These are phyloP conservation scores for Drosophila tripunctata DNA, from an alignment of 2,888 invertebrate species.

Conservation along the genomic window DNA sequence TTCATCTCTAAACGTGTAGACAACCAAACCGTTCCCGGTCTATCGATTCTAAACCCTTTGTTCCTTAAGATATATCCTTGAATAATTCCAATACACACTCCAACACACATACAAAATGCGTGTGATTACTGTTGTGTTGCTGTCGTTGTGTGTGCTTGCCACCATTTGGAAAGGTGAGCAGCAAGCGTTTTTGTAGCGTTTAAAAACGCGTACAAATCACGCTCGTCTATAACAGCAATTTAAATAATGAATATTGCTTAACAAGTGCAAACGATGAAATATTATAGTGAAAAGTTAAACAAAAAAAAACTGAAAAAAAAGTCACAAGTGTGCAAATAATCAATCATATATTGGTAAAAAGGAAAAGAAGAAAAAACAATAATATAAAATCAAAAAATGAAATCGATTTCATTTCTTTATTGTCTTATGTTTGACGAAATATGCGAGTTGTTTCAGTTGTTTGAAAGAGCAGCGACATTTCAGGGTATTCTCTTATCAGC, in stretches of 20 bases:
- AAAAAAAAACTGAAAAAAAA: background rate
- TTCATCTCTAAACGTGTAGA: background rate
- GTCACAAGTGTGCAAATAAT: conserved; percentile 18
- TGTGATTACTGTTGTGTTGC: conserved; percentile 25
- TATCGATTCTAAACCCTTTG: background rate
- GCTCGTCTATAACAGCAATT: background rate
- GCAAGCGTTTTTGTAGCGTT: conserved; percentile 6
- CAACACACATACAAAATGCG: conserved; percentile 42
- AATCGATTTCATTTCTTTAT: conserved; percentile 50
- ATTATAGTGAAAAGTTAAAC: conserved; percentile 2
- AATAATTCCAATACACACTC: background rate
- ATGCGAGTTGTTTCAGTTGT: conserved; percentile 19
- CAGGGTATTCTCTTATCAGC: conserved; percentile 45
- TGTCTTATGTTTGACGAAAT: conserved; percentile 34
- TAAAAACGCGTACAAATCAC: conserved; percentile 23
- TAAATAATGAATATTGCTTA: conserved; percentile 17
- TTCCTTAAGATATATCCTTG: conserved; percentile 20
- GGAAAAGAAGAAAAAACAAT: background rate
- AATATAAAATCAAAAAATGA: background rate
- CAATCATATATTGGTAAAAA: conserved; percentile 35
- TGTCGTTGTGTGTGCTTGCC: conserved; percentile 39
- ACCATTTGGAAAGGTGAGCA: conserved; percentile 57
- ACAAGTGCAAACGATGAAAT: conserved; percentile 26
- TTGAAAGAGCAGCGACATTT: conserved; percentile 7
- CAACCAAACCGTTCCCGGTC: no score